Evolutionary conservation across 2,888 invertebrate species (phyloP).

Genomic region (Colostygia pectinataria): DNA sequence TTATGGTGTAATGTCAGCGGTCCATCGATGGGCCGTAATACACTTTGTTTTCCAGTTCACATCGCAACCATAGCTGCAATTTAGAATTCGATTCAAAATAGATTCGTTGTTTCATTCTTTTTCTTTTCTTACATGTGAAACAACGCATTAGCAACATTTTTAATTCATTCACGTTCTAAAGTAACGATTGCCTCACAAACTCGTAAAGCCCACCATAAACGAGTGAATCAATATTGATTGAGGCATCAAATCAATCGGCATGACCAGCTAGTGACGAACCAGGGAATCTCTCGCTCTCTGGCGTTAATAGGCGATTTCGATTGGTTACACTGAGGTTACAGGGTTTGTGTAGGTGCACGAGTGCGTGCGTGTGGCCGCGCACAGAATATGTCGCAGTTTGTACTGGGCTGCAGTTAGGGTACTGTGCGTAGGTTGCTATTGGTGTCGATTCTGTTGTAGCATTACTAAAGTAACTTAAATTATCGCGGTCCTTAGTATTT

Average conservation of each 20-base stretch:
- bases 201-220: conserved; percentile 27
- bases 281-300: conserved; percentile 17
- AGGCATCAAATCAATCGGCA: conserved; percentile 35
- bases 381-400: conserved; percentile 27
- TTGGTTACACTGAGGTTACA: conserved; percentile 31
- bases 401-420: conserved; percentile 24
- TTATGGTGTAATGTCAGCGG: no score
- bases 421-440: background rate
- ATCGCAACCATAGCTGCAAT: no score
- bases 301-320: conserved; percentile 32
- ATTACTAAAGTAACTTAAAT: no score
- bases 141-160: no score
- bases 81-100: no score
- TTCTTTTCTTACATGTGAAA: no score
- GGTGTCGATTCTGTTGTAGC: no score
- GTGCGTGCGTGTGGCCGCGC: conserved; percentile 34
- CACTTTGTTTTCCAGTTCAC: no score
- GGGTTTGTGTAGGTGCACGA: conserved; percentile 36
- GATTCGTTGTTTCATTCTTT: no score
- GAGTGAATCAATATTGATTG: conserved; percentile 35
- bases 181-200: background rate
- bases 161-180: no score
- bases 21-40: no score
- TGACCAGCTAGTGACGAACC: conserved; percentile 32
- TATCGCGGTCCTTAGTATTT: no score